These are phyloP conservation scores for Pomacea canaliculata DNA, from an alignment of 2,888 invertebrate genomes.

Conservation along the genomic window DNA sequence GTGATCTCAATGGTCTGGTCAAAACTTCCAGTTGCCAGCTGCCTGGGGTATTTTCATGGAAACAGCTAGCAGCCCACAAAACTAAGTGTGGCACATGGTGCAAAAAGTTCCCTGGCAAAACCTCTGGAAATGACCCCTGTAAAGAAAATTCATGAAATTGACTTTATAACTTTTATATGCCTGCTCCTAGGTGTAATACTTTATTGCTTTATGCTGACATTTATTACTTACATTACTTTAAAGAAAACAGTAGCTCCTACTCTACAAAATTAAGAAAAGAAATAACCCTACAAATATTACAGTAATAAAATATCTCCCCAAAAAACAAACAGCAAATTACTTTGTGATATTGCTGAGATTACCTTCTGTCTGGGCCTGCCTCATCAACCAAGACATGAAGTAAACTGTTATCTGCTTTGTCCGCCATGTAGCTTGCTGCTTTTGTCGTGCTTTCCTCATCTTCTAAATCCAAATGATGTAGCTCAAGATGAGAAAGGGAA, in stretches of 20 bases:
- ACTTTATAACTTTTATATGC: not conserved
- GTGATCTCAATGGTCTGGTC: not conserved
- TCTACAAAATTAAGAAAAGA: no score
- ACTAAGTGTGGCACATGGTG: not conserved
- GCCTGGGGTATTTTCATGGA: not conserved
- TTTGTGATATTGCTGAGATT: not conserved
- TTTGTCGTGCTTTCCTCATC: not conserved
- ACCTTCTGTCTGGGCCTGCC: not conserved
- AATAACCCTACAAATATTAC: no score
- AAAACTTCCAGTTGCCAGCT: not conserved
- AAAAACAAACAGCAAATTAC: not conserved
- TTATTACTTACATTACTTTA: no score
- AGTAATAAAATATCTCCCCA: not conserved
- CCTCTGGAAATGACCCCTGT: not conserved
- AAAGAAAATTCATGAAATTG: not conserved
- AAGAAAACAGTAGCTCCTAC: no score
- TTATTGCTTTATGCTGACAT: no score
- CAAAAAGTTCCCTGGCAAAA: not conserved
- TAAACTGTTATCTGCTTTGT: not conserved
- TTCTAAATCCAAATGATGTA: not conserved
- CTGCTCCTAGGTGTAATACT: no score
- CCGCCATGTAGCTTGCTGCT: not conserved
- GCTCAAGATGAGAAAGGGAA: no score
- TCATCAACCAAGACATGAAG: not conserved
- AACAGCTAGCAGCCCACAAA: not conserved